Evolutionary conservation across 2,113 vertebrate species (phyloP), one percentile per base, ranked within the genome.

Genomic region (Lampris incognitus): DNA sequence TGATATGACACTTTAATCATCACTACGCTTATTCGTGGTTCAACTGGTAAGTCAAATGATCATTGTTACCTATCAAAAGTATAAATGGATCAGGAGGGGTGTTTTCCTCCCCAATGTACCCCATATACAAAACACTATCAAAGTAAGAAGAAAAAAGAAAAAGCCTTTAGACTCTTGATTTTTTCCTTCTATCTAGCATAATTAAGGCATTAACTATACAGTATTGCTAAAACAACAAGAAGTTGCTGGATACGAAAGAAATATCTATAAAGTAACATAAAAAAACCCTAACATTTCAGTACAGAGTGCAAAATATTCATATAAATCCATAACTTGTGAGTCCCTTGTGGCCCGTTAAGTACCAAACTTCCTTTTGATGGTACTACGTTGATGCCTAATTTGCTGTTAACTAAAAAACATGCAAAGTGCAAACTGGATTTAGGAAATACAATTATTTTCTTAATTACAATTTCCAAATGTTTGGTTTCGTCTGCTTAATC

Each of bases 191-290:
- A 77, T 86, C 83, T 79, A 90, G 59, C 69, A 73, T 88, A 68
- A 79, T 93, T 93, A 93, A 93, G 92, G 92, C 92, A 92, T 91
- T 75, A 74, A 89, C 90, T 90, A 91, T 87, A 83, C 90, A 91
- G 89, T 93, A 92, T 92, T 92, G 90, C 90, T 92, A 93, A 92
- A 89, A 89, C 68, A 91, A 91, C 78, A 80, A 64, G 86, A 75
- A 90, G 76, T 75, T 74, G 66, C 73, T 55, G 49, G 75, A 82
- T 63, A 65, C 76, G 61, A 83, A 81, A 79, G 67, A 42, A 78
- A 76, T 62, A 79, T 65, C 63, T 66, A 79, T 69, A 83, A 68
- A 72, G 60, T 9, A 85, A 82, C 56, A 76, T 4, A 69, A 85
- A 42, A 73, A 42, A 65, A 66, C 6, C 0, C 65, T 39, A 76